Conservation (phyloP, 2,888 invertebrate species). For the Stenurella melanura region DNA sequence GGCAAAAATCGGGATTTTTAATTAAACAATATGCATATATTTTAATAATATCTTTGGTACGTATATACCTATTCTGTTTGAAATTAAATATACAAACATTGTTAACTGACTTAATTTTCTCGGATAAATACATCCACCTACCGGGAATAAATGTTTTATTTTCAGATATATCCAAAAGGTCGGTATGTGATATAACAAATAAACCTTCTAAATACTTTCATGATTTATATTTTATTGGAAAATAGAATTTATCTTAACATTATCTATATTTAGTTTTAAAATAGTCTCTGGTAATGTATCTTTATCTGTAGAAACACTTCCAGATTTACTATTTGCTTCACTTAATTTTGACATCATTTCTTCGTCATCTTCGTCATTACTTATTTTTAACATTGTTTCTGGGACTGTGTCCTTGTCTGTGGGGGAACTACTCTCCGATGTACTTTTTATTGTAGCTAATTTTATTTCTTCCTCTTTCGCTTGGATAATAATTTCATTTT, state of each 20-base stretch:
- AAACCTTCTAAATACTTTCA: conserved; percentile 19
- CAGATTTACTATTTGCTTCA: not conserved
- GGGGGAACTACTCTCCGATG: too few relatives aligned
- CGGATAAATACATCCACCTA: conserved; percentile 11
- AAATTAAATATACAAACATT: conserved; percentile 15
- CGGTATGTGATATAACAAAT: not conserved
- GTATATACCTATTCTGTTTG: conserved; percentile 8
- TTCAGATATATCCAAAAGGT: not conserved
- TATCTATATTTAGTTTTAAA: not conserved
- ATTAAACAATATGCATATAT: conserved; percentile 11
- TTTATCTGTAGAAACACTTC: conserved; percentile 9
- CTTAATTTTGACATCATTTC: too few relatives aligned
- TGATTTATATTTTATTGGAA: not conserved
- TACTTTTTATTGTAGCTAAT: too few relatives aligned
- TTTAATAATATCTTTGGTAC: not conserved
- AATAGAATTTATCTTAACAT: not conserved
- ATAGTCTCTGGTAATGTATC: conserved; percentile 1
- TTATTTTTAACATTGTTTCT: too few relatives aligned
- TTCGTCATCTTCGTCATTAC: too few relatives aligned
- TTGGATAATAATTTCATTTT: not conserved
- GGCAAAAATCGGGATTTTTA: not conserved
- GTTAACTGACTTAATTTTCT: conserved; percentile 13
- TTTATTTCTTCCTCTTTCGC: not conserved
- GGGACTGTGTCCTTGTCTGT: too few relatives aligned
- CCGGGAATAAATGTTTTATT: not conserved